Percentiles rank a stretch among this genome's conserved stretches.
Conservation (phyloP, 2,888 invertebrate genomes). For the Eristalis arbustorum region DNA sequence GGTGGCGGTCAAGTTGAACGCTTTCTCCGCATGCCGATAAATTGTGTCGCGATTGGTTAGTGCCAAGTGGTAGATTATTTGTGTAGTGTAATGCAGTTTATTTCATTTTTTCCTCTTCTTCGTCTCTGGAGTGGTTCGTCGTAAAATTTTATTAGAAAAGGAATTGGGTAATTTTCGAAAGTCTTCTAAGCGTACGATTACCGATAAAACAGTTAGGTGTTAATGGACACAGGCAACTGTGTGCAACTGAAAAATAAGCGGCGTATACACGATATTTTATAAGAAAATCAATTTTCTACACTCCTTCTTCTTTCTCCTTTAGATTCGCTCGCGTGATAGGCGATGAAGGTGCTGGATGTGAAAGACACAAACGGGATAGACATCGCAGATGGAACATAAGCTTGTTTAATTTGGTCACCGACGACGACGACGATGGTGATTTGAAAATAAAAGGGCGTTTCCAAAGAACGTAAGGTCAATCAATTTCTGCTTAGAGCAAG, state of each 20-base stretch:
- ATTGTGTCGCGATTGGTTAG: conserved; percentile 54
- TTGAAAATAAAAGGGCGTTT: too few relatives aligned
- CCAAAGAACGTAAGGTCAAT: too few relatives aligned
- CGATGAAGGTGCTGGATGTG: background rate
- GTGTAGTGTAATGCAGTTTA: conserved; percentile 33
- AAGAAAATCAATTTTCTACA: background rate
- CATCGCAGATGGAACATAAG: too few relatives aligned
- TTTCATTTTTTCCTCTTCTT: conserved; percentile 16
- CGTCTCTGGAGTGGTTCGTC: background rate
- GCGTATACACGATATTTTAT: background rate
- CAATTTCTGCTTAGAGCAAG: too few relatives aligned
- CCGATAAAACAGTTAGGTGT: background rate
- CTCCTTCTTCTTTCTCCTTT: background rate
- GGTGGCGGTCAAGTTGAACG: conserved; percentile 54
- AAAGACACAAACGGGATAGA: background rate
- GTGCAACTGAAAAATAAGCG: background rate
- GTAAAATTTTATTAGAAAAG: conserved; percentile 38
- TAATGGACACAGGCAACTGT: background rate
- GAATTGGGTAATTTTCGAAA: conserved; percentile 30
- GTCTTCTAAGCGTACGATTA: background rate
- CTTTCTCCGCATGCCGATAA: conserved; percentile 60
- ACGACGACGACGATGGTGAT: too few relatives aligned
- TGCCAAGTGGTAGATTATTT: conserved; percentile 33
- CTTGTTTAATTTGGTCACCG: too few relatives aligned
- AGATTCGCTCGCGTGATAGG: background rate